Percentiles rank a stretch among this genome's conserved stretches.
phyloP scores from a whole-genome alignment of 2,113 vertebrate genomes.

The Tachycineta bicolor region DNA sequence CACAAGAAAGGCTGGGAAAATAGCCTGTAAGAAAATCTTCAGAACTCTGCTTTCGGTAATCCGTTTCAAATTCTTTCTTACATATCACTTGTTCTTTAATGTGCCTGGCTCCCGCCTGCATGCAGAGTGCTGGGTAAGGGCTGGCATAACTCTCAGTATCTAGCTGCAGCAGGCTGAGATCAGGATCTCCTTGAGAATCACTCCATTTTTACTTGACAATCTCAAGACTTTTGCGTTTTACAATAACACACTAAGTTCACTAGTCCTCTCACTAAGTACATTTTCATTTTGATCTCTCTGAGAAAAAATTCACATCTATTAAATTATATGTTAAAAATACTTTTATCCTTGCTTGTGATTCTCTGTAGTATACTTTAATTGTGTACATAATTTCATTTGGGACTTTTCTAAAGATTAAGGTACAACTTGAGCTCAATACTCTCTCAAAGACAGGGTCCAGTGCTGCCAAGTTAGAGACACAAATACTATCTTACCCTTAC shows the following conservation, averaged over 20 bases:
- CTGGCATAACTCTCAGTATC: neutral
- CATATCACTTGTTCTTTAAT: neutral
- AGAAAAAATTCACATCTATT: slow-evolving; percentile 2
- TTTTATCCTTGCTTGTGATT: slow-evolving; percentile 16
- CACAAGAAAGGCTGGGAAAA: neutral
- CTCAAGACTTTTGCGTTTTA: neutral
- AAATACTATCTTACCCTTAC: neutral
- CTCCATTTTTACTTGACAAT: neutral
- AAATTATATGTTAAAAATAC: slow-evolving; percentile 7
- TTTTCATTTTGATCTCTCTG: neutral
- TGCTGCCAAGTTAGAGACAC: neutral
- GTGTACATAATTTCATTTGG: neutral
- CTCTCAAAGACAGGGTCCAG: neutral
- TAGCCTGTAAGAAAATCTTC: neutral
- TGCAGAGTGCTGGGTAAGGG: neutral
- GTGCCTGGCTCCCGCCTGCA: neutral
- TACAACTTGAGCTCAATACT: slow-evolving; percentile 11
- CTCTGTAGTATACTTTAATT: neutral
- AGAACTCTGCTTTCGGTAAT: neutral
- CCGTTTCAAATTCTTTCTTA: neutral
- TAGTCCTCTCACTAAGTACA: neutral
- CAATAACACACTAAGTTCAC: neutral
- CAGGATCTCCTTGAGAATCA: neutral
- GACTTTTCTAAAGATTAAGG: slow-evolving; percentile 21
- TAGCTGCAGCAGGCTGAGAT: neutral